Conservation (phyloP, 2,113 vertebrate species). For the Megaceryle maxima region DNA sequence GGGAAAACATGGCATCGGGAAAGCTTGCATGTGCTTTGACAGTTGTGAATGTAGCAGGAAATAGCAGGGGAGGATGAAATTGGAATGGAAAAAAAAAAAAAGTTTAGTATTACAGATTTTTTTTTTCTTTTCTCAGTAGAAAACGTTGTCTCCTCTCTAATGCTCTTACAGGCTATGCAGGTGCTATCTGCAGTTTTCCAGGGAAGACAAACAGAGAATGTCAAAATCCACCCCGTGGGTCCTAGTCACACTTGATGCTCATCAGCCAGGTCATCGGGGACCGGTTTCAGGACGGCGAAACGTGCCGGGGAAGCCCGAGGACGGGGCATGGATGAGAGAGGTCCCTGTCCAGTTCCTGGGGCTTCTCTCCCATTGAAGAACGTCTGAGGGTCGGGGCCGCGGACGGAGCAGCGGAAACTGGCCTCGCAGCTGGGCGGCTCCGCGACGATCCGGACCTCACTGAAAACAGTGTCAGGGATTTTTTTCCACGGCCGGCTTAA, state of each 20-base stretch:
- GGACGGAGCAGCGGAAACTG: not conserved
- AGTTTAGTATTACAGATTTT: not conserved
- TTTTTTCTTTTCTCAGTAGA: not conserved
- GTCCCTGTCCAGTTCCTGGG: not conserved
- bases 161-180: not conserved
- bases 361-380: not conserved
- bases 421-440: not conserved
- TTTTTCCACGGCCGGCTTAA: not conserved
- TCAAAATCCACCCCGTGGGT: not conserved
- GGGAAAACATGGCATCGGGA: not conserved
- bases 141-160: not conserved
- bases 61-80: not conserved
- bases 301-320: accelerated
- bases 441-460: accelerated
- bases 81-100: not conserved
- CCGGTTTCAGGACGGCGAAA: not conserved
- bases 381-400: not conserved
- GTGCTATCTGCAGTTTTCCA: not conserved
- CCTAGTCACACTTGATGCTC: accelerated
- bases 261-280: accelerated
- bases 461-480: not conserved
- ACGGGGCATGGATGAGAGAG: accelerated
- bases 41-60: accelerated
- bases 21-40: not conserved
- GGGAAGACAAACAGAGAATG: not conserved